Conservation (phyloP, 2,797 vertebrate genomes). For the Sciaenops ocellatus region DNA sequence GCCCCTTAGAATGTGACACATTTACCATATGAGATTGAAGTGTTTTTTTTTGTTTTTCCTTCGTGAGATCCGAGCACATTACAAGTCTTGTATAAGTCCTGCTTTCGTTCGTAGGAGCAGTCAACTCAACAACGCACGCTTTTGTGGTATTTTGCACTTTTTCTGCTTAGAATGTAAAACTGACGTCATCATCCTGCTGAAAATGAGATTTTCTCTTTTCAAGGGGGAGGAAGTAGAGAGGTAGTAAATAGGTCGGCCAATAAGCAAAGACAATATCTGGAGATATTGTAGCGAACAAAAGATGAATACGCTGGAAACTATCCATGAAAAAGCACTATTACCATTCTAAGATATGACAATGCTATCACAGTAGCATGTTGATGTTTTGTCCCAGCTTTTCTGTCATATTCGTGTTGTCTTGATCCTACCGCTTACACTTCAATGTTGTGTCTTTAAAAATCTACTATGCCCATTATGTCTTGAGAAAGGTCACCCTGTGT, state of each 20-base stretch:
- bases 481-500: slow-evolving; percentile 35
- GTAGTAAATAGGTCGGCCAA: too few species aligned
- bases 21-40: slow-evolving; percentile 46
- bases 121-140: slow-evolving; percentile 37
- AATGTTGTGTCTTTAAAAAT: slow-evolving; percentile 21
- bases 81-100: slow-evolving; percentile 32
- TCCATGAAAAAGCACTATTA: slow-evolving; percentile 18
- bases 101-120: slow-evolving; percentile 32
- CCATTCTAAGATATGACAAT: slow-evolving; percentile 15
- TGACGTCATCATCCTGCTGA: slow-evolving; percentile 27
- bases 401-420: slow-evolving; percentile 30
- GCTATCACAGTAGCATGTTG: slow-evolving; percentile 37
- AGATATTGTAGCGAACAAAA: slow-evolving; percentile 32
- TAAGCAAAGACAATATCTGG: slow-evolving; percentile 2
- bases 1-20: slow-evolving; percentile 70
- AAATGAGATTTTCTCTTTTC: slow-evolving; percentile 15
- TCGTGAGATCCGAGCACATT: slow-evolving; percentile 51
- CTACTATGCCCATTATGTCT: slow-evolving; percentile 20
- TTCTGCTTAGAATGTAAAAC: slow-evolving; percentile 78
- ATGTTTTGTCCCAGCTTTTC: slow-evolving; percentile 30
- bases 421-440: background rate
- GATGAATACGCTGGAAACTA: slow-evolving; percentile 8
- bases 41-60: slow-evolving; percentile 22
- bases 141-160: slow-evolving; percentile 81
- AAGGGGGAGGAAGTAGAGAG: slow-evolving; percentile 43